A percentile compares a stretch with the other conserved stretches of the same genome.
Evolutionary conservation across 30 jellyfish, hydroid and myxozoan species (phyloP).

Genomic region (Nemopilema nomurai): DNA sequence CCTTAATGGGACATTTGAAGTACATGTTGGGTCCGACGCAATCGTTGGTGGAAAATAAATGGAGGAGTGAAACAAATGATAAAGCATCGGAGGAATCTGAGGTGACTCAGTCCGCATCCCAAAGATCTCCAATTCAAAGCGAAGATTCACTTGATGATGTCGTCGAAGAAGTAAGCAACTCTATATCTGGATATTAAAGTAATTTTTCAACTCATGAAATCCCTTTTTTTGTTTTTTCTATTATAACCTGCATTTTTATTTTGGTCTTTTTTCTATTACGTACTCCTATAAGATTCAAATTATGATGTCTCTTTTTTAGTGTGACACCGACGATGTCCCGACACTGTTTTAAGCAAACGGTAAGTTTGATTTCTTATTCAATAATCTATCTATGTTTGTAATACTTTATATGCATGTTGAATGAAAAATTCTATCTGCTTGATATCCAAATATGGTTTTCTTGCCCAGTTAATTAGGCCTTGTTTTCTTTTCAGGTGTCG

Average conservation of each 20-base stretch:
- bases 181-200: no score
- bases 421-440: background rate
- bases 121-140: background rate
- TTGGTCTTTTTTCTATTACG: background rate
- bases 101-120: background rate
- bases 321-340: background rate
- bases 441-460: background rate
- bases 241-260: no score
- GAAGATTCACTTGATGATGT: background rate
- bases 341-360: background rate
- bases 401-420: no score
- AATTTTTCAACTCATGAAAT: background rate
- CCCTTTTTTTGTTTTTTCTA: background rate
- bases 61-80: background rate
- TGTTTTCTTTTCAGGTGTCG: background rate
- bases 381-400: no score
- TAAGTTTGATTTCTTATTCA: background rate
- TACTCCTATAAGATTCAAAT: background rate
- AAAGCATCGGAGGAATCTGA: background rate
- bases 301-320: background rate
- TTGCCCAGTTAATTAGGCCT: background rate
- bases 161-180: background rate
- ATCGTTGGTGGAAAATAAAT: background rate
- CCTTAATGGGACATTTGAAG: background rate
- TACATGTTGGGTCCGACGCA: background rate